Percentiles rank a stretch among this genome's conserved stretches.
These are phyloP conservation scores for Coenobita brevimanus DNA, from an alignment of 1,140 invertebrate species.

Conservation along the genomic window DNA sequence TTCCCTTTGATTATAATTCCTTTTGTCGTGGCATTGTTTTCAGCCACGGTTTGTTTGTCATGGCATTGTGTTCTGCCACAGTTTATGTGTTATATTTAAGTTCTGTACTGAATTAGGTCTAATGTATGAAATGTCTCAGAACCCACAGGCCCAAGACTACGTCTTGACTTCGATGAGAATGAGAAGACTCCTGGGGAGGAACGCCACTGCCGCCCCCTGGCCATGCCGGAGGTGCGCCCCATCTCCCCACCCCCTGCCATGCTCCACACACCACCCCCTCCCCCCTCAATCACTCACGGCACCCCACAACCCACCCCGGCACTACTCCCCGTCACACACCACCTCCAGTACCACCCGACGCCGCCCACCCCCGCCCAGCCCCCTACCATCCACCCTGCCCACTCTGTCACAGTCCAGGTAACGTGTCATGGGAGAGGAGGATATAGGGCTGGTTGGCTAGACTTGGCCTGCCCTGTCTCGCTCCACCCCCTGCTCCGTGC, in stretches of 20 bases:
- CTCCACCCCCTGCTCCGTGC: too few species aligned
- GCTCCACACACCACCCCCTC: slow-evolving; percentile 17
- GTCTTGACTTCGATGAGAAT: slow-evolving; percentile 45
- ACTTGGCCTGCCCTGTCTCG: too few species aligned
- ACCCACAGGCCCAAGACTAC: slow-evolving; percentile 39
- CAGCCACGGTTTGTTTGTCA: too few species aligned
- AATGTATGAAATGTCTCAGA: too few species aligned
- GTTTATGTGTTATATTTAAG: too few species aligned
- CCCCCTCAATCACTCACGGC: slow-evolving; percentile 1
- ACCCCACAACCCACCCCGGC: slow-evolving; percentile 35
- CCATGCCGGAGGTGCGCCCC: slow-evolving; percentile 47
- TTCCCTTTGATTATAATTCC: too few species aligned
- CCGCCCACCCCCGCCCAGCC: slow-evolving; percentile 26
- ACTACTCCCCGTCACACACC: slow-evolving; percentile 35
- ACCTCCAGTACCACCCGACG: slow-evolving; percentile 32
- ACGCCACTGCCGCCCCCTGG: slow-evolving; percentile 45
- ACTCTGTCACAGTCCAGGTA: slow-evolving; percentile 70
- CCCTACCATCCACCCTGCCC: slow-evolving; percentile 66
- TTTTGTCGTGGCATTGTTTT: too few species aligned
- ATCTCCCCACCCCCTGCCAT: too few species aligned
- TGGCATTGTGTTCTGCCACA: too few species aligned
- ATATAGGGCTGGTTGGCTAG: too few species aligned
- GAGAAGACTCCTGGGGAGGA: slow-evolving; percentile 64
- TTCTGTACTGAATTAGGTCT: too few species aligned
- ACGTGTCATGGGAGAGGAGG: too few species aligned